Base-by-base conservation (phyloP, 2,888 invertebrate species). In the Branchellion lobata region DNA sequence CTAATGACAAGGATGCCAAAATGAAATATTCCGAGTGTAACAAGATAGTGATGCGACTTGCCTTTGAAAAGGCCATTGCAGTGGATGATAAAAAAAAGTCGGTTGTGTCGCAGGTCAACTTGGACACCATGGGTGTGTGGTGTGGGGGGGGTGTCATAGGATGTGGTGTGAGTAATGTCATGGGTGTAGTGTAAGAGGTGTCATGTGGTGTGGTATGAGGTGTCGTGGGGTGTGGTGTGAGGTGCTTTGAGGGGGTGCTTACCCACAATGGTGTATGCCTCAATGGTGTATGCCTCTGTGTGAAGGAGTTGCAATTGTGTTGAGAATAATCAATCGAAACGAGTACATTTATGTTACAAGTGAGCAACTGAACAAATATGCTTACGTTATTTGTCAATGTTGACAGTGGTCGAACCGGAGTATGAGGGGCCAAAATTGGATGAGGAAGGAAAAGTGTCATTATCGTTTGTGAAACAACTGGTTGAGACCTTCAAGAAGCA, bases 51-150 rank as follows among this genome's bases (percentile, higher is more conserved):
- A 94, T 93, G 87, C 93, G 93, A 89, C 90, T 94, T 84, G 96
- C 96, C 11, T 99, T 99, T 89, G 95, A 96, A 87, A 94, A 94
- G 87, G 99, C 99, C 18, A 99, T 99, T 85, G 92, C 96, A 0
- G 93, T 94, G 0, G 96, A 98, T 85, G 93, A 94, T 84, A 92
- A 91, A 74, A 93, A 93, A 86, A 85, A 85, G 65, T 84, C 84
- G 80, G 91, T 97, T 84, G 92, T 95, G 0, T 95, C 96, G 86
- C 91, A 92, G 83, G 93, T 94, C 84, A 92, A 96, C 88, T 89
- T 96, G 84, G 95, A 96, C 85, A 91, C 92, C 83, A 96, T 97
- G 92, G 91, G 95, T 95, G 85, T 83, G 85, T 84, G 18, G 29
- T 73, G n/a, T n/a, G n/a, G n/a, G 14, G n/a, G n/a, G n/a, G n/a